Evolutionary conservation across 2,888 invertebrate genomes (phyloP).

Genomic region (Punctoribates punctum): DNA sequence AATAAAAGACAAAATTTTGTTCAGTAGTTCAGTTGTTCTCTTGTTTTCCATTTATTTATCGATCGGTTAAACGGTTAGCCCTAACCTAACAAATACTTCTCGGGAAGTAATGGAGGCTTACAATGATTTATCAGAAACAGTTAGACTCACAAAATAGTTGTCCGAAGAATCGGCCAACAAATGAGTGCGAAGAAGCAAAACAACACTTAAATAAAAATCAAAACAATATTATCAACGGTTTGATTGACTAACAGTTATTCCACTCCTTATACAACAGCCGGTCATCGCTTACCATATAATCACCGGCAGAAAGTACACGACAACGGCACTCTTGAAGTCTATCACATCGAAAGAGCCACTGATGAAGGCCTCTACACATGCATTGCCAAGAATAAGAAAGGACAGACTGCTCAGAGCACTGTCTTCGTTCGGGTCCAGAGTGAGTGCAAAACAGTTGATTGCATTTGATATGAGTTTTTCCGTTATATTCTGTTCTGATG

Average conservation of each 20-base stretch:
- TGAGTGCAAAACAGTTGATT: conserved; percentile 14
- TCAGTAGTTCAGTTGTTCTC: too few species aligned
- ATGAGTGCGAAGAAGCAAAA: conserved; percentile 3
- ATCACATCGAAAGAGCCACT: conserved; percentile 51
- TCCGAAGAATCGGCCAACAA: neutral
- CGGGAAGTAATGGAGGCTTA: neutral
- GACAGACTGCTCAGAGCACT: conserved; percentile 47
- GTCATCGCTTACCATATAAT: conserved; percentile 40
- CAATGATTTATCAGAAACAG: conserved; percentile 20
- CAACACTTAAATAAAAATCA: conserved; percentile 19
- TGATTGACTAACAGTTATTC: neutral
- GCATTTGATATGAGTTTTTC: neutral
- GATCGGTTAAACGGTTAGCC: conserved; percentile 30
- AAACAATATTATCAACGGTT: conserved; percentile 9
- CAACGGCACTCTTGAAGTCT: conserved; percentile 54
- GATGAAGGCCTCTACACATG: conserved; percentile 55
- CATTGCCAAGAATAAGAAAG: conserved; percentile 52
- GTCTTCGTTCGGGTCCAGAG: conserved; percentile 39
- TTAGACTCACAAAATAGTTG: neutral
- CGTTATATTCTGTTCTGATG: neutral
- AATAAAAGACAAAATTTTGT: neutral
- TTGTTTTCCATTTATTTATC: conserved; percentile 22
- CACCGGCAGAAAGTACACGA: conserved; percentile 51
- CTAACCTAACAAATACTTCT: neutral
- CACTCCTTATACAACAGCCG: conserved; percentile 16